Conservation (phyloP, 2,888 invertebrate genomes). For the Bugulina stolonifera region DNA sequence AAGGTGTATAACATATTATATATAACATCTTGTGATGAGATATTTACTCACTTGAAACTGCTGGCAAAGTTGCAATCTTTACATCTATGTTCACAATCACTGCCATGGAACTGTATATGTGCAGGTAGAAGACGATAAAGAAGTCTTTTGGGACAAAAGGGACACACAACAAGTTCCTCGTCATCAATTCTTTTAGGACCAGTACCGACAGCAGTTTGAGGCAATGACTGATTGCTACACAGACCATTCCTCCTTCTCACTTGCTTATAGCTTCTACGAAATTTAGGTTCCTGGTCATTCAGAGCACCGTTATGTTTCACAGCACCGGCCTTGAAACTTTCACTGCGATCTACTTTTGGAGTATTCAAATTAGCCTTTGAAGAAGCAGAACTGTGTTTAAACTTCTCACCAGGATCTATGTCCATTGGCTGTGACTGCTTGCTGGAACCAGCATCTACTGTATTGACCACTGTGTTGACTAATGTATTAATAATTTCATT, state of each 20-base stretch:
- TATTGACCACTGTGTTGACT: not conserved
- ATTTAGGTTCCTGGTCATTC: not conserved
- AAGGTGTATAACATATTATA: too few relatives aligned
- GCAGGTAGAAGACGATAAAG: constrained; percentile 11
- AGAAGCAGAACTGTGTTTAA: not conserved
- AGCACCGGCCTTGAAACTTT: not conserved
- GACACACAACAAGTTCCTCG: constrained; percentile 8
- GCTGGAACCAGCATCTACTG: not conserved
- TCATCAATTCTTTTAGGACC: not conserved
- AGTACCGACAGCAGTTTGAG: not conserved
- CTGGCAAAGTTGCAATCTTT: constrained; percentile 6
- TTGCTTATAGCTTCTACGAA: not conserved
- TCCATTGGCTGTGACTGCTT: not conserved
- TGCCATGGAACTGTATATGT: constrained; percentile 22
- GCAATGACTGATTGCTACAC: too few relatives aligned
- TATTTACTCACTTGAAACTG: constrained; percentile 24
- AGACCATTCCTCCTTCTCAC: not conserved
- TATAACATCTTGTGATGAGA: too few relatives aligned
- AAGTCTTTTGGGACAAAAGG: not conserved
- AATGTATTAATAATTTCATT: not conserved
- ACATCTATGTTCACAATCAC: constrained; percentile 22
- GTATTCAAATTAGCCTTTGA: not conserved
- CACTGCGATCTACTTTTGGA: not conserved
- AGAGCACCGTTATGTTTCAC: not conserved
- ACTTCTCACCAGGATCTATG: not conserved